phyloP scores from a whole-genome alignment of 2,113 vertebrate species.

The Eira barbara region DNA sequence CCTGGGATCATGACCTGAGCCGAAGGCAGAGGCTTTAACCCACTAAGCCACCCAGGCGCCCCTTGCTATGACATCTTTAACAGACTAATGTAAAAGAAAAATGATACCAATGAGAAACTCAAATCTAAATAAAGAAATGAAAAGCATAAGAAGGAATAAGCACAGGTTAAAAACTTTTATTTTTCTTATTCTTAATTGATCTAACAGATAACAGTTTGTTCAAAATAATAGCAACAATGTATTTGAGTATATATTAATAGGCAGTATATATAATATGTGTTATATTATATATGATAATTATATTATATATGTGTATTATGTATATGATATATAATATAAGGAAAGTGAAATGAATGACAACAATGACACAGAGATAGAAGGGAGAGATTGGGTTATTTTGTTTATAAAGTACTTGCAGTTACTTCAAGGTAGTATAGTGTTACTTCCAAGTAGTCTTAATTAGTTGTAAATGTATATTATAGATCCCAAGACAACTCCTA shows the following conservation, averaged over 20 bases:
- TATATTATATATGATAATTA: too few species aligned
- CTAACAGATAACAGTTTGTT: neutral
- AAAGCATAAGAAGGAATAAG: neutral
- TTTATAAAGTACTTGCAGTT: neutral
- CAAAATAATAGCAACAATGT: neutral
- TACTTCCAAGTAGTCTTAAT: neutral
- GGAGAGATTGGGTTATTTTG: neutral
- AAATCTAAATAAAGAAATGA: neutral
- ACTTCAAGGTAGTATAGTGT: neutral
- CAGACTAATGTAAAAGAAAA: neutral
- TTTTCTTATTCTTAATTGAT: neutral
- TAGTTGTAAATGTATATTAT: neutral
- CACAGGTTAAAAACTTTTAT: neutral
- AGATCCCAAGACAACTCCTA: neutral
- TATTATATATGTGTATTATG: too few species aligned
- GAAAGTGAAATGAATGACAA: neutral
- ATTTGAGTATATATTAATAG: neutral
- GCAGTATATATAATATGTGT: neutral
- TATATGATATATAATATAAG: too few species aligned
- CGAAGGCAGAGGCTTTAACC: too few species aligned
- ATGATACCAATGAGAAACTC: neutral
- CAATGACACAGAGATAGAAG: neutral
- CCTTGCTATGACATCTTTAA: neutral
- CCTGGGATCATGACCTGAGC: too few species aligned
- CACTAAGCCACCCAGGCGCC: too few species aligned